Percentiles rank a stretch among this genome's conserved stretches.
Conservation (phyloP, 2,797 vertebrate genomes). For the Brotula barbata region DNA sequence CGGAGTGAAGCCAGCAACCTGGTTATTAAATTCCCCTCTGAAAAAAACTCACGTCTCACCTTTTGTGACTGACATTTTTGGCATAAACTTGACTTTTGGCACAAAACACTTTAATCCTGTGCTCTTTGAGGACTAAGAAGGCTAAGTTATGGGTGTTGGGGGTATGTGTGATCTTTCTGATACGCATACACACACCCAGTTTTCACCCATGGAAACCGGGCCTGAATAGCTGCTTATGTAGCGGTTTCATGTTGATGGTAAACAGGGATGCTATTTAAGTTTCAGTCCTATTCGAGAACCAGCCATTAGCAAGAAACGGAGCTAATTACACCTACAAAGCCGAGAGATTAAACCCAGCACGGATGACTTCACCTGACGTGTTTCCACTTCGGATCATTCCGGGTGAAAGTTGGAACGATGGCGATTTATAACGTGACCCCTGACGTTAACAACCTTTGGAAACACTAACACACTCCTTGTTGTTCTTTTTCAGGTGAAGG, state of each 20-base stretch:
- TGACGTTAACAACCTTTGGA: background rate
- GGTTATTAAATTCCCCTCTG: background rate
- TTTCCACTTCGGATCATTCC: background rate
- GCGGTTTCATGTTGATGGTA: slow-evolving; percentile 58
- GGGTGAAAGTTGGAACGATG: background rate
- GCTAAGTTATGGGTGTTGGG: background rate
- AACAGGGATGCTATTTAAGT: slow-evolving; percentile 21
- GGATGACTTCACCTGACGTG: background rate
- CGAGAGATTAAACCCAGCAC: background rate
- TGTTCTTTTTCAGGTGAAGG: slow-evolving; percentile 84
- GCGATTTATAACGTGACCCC: accelerated
- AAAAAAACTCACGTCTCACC: background rate
- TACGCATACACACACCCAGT: slow-evolving; percentile 3
- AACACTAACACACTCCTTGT: slow-evolving; percentile 8
- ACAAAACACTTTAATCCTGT: background rate
- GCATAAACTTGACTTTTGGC: background rate
- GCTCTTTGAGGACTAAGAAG: background rate
- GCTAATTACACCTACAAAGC: background rate
- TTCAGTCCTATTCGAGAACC: slow-evolving; percentile 8
- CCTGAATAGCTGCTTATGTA: slow-evolving; percentile 36
- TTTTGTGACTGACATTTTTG: background rate
- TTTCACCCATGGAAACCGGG: slow-evolving; percentile 26
- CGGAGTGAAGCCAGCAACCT: background rate
- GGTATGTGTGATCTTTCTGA: background rate
- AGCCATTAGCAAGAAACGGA: background rate